A percentile compares a stretch with the other conserved stretches of the same genome.
These are phyloP conservation scores for Caenorhabditis zanzibari DNA, from an alignment of 2,888 invertebrate species.

Conservation along the genomic window DNA sequence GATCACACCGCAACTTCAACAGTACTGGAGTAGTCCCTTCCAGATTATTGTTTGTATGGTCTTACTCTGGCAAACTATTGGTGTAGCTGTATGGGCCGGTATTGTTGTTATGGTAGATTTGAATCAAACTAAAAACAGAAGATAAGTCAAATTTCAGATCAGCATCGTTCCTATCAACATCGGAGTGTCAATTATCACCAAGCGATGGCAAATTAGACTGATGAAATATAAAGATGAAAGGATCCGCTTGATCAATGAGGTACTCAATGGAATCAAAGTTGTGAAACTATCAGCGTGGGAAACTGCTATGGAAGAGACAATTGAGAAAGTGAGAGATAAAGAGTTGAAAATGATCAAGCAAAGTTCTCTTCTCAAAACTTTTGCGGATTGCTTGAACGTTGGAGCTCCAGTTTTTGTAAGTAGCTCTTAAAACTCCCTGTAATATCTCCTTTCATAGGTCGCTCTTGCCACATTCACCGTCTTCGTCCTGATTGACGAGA, in stretches of 20 bases:
- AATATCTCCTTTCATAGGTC: constrained; percentile 64
- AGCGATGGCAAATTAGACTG: constrained; percentile 87
- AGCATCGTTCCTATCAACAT: constrained; percentile 86
- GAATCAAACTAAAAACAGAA: neutral
- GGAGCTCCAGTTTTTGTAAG: constrained; percentile 81
- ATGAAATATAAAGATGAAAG: constrained; percentile 96
- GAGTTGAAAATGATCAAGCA: constrained; percentile 72
- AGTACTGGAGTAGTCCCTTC: constrained; percentile 82
- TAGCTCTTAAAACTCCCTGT: neutral
- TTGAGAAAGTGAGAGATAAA: constrained; percentile 70
- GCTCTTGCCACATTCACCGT: constrained; percentile 81
- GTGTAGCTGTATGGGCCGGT: constrained; percentile 92
- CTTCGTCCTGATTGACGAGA: constrained; percentile 74
- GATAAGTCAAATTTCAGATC: constrained; percentile 37
- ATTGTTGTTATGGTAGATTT: constrained; percentile 93
- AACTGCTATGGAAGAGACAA: constrained; percentile 80
- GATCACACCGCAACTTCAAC: constrained; percentile 82
- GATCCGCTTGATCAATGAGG: constrained; percentile 95
- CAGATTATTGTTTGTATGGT: constrained; percentile 81
- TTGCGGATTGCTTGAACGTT: constrained; percentile 79
- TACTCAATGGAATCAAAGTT: constrained; percentile 92
- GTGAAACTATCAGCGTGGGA: constrained; percentile 86
- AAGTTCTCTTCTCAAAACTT: constrained; percentile 78
- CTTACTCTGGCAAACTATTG: constrained; percentile 85
- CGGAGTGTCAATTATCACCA: constrained; percentile 75